These are phyloP conservation scores for Triops cancriformis DNA, from an alignment of 1,140 invertebrate genomes.

Conservation along the genomic window DNA sequence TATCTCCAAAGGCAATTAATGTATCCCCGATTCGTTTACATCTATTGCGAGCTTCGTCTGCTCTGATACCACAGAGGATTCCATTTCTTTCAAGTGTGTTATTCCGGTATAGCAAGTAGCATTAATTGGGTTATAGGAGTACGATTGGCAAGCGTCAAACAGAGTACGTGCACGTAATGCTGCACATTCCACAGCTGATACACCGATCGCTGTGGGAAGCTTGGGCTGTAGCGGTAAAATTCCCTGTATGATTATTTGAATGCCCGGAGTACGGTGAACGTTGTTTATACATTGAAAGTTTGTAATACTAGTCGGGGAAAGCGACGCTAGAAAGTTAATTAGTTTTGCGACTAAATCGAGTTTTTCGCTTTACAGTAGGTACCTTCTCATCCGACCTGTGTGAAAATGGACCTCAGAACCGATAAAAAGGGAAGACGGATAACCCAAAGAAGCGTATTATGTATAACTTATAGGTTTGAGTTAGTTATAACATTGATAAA, in stretches of 20 bases:
- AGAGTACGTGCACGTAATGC: not conserved
- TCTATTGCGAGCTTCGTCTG: not conserved
- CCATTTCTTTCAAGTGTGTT: not conserved
- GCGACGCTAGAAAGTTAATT: no score
- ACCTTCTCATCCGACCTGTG: no score
- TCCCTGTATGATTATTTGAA: not conserved
- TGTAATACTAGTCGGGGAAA: not conserved
- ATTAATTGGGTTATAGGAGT: not conserved
- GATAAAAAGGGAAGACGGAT: no score
- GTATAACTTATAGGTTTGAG: no score
- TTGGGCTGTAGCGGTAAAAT: not conserved
- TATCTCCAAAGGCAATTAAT: not conserved
- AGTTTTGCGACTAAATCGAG: no score
- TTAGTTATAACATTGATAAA: no score
- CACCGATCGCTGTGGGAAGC: not conserved
- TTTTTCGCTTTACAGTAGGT: no score
- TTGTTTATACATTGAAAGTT: not conserved
- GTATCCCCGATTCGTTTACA: not conserved
- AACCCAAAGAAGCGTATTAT: no score
- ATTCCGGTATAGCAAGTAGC: not conserved
- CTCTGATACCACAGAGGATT: not conserved
- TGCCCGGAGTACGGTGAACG: not conserved
- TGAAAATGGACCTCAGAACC: no score
- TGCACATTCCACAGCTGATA: not conserved
- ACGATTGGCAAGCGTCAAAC: not conserved